A percentile compares a stretch with the other conserved stretches of the same genome.
Evolutionary conservation across 2,888 invertebrate genomes (phyloP).

Genomic region (Leptinotarsa juncta): DNA sequence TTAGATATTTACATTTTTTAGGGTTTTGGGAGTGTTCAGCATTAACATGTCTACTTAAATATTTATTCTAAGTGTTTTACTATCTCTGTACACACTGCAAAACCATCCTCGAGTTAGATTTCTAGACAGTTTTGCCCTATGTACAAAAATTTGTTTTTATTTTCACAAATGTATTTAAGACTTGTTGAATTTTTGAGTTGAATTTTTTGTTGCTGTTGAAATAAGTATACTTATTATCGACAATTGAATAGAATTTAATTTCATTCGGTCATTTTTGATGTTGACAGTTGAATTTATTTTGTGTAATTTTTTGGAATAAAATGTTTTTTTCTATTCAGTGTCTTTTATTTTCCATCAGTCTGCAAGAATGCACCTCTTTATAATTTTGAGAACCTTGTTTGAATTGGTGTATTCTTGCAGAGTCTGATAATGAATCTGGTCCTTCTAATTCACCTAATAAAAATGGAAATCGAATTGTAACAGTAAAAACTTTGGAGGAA

Average conservation of each 20-base stretch:
- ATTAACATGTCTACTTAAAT: conserved; percentile 21
- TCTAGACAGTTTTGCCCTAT: conserved; percentile 52
- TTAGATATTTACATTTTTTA: conserved; percentile 33
- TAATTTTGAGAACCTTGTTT: conserved; percentile 37
- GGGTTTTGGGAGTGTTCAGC: conserved; percentile 25
- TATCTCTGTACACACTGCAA: conserved; percentile 56
- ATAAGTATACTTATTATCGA: conserved; percentile 50
- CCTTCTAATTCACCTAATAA: conserved; percentile 73
- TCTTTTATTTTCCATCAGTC: conserved; percentile 50
- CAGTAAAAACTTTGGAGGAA: conserved; percentile 76
- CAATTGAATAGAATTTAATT: conserved; percentile 36
- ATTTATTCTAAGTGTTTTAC: conserved; percentile 37
- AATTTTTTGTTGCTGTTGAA: conserved; percentile 41
- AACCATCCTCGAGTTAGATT: conserved; percentile 32
- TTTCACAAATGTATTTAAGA: conserved; percentile 33
- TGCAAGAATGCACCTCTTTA: conserved; percentile 65
- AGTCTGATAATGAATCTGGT: conserved; percentile 81
- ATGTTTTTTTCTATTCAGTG: conserved; percentile 42
- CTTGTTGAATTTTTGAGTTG: conserved; percentile 41
- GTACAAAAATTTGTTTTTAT: conserved; percentile 42
- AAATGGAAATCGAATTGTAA: conserved; percentile 64
- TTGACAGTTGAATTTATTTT: conserved; percentile 34
- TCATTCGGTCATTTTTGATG: conserved; percentile 34
- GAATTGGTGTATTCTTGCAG: conserved; percentile 76
- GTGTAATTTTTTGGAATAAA: conserved; percentile 38